Conservation (phyloP, 2,113 vertebrate species). For the Thamnaconus septentrionalis region DNA sequence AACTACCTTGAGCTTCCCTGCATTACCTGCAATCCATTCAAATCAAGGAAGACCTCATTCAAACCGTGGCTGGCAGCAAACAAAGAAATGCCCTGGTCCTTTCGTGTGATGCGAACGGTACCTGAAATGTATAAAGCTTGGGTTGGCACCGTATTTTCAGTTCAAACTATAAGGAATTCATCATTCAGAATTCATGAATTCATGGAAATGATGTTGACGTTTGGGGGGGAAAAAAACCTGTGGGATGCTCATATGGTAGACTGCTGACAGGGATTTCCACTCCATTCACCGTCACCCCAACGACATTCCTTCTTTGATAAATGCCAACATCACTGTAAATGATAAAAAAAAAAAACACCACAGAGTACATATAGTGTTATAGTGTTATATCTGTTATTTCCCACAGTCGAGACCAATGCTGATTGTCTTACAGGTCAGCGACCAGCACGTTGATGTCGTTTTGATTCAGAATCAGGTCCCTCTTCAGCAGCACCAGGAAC, state of each 20-base stretch:
- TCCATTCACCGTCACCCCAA: slow-evolving; percentile 67
- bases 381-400: neutral
- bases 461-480: slow-evolving; percentile 51
- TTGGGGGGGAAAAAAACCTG: slow-evolving; percentile 41
- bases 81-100: slow-evolving; percentile 52
- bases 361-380: neutral
- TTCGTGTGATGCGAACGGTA: slow-evolving; percentile 54
- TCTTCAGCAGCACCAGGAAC: slow-evolving; percentile 80
- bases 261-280: slow-evolving; percentile 51
- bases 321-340: slow-evolving; percentile 56
- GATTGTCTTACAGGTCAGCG: slow-evolving; percentile 73
- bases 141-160: no score
- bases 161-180: no score
- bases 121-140: slow-evolving; percentile 22
- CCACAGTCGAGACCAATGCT: neutral
- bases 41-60: slow-evolving; percentile 64
- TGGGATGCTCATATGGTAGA: slow-evolving; percentile 63
- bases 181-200: neutral
- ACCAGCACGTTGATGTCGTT: slow-evolving; percentile 73
- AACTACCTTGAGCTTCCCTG: neutral
- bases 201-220: neutral
- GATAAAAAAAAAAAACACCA: slow-evolving; percentile 23
- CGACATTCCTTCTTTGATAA: slow-evolving; percentile 7
- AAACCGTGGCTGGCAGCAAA: slow-evolving; percentile 60
- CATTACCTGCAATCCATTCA: slow-evolving; percentile 51